A percentile compares a stretch with the other conserved stretches of the same genome.
phyloP scores from a whole-genome alignment of 2,113 vertebrate genomes.

The Larimichthys crocea region DNA sequence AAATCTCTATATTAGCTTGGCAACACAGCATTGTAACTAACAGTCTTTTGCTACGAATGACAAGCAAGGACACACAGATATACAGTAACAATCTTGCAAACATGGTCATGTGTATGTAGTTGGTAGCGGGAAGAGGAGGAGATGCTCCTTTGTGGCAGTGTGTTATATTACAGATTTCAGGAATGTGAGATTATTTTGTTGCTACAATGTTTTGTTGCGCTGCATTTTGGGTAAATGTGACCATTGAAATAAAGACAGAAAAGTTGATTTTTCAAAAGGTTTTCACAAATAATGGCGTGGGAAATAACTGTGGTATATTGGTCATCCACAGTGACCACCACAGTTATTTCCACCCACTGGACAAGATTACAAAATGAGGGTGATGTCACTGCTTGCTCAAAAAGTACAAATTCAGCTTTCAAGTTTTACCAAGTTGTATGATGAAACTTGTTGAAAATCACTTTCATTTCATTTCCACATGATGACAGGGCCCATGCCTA shows the following conservation, averaged over 20 bases:
- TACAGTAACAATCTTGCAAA: neutral
- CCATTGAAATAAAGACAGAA: neutral
- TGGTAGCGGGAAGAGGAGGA: no score
- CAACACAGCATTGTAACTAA: neutral
- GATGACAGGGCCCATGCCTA: neutral
- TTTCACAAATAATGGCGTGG: neutral
- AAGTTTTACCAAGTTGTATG: neutral
- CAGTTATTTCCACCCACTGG: slow-evolving; percentile 19
- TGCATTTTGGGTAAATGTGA: neutral
- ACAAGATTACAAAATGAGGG: slow-evolving; percentile 4
- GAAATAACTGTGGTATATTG: neutral
- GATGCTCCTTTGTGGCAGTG: no score
- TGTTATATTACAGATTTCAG: no score
- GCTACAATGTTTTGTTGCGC: neutral
- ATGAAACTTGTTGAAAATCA: neutral
- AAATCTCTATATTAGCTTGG: no score
- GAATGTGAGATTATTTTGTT: neutral
- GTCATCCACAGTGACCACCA: neutral
- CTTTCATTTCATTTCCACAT: neutral
- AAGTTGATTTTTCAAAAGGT: neutral
- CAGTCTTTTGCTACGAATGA: neutral
- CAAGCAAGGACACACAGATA: neutral
- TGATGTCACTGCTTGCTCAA: neutral
- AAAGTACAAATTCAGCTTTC: neutral
- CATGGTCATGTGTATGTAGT: no score